Base-by-base conservation (phyloP, 2,797 vertebrate genomes). In the Eptatretus atami region DNA sequence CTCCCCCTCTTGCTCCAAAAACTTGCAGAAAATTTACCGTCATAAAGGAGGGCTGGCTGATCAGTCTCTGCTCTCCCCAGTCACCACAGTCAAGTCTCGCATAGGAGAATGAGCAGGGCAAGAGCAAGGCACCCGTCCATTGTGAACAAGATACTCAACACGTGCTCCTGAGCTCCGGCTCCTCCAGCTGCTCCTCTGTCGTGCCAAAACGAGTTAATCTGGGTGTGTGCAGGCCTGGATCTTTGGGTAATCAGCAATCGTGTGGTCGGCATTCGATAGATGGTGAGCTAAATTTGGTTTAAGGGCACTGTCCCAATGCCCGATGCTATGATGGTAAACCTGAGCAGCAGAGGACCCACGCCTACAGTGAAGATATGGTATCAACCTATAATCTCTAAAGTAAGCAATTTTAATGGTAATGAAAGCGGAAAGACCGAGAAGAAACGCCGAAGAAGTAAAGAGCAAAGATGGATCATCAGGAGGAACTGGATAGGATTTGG, bases 71-170 rank as follows among this genome's bases (percentile, higher is more conserved):
- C n/a, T 1, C 67, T 69, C 44, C n/a, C 68, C 78, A 15, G 6
- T 66, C 14, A 70, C 72, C 64, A 95, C 53, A 64, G 25, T 69
- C 53, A 87, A 65, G 13, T 77, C 80, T 1, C 77, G n/a, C 77
- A 0, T 81, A 77, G 1, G 75, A 75, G 66, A 93, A 80, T 13
- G 71, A 66, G 0, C 82, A 80, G n/a, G n/a, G 2, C 76, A 73
- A 98, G 71, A 0, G 81, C 80, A 12, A 98, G n/a, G 68, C 9
- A 94, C 76, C 67, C 77, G 80, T 19, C 88, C 90, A 1, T 88
- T 88, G 66, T 67, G 75, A 64, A 73, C 73, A 12, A 95, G 72
- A 71, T 81, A 95, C 13, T 70, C 76, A 80, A 68, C 65, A 95
- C 83, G 2, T 73, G 73, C n/a, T 73, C 65, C 77, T 74, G 61